phyloP scores from a whole-genome alignment of 1,140 invertebrate genomes.

The Sycophila sp. region DNA sequence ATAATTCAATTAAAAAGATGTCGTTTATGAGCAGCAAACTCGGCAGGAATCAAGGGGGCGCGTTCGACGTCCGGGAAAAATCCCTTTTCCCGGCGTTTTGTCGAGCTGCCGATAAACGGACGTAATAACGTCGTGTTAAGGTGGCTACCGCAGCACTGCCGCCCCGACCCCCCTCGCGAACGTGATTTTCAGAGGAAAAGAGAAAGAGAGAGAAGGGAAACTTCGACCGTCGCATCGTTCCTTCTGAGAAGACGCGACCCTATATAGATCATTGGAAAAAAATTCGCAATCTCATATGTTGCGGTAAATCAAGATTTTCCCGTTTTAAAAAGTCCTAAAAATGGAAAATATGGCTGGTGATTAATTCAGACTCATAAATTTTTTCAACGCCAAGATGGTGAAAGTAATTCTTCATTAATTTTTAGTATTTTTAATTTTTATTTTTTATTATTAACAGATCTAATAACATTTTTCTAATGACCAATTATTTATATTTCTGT shows the following conservation, averaged over 20 bases:
- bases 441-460: too few species aligned
- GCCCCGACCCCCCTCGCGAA: not conserved
- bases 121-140: slow-evolving; percentile 35
- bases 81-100: slow-evolving; percentile 22
- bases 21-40: slow-evolving; percentile 13
- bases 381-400: too few species aligned
- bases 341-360: not conserved
- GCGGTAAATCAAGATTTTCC: slow-evolving; percentile 14
- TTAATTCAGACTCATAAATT: not conserved
- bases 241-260: too few species aligned
- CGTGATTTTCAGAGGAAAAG: slow-evolving; percentile 27
- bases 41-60: slow-evolving; percentile 3
- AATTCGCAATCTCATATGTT: not conserved
- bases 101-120: slow-evolving; percentile 35
- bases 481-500: too few species aligned
- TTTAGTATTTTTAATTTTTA: too few species aligned
- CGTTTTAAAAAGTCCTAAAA: too few species aligned
- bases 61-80: slow-evolving; percentile 8
- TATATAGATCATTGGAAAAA: slow-evolving; percentile 16
- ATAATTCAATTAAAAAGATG: slow-evolving; percentile 28
- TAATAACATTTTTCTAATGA: too few species aligned
- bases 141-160: not conserved
- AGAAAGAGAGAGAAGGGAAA: not conserved
- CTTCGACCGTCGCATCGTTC: too few species aligned
- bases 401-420: too few species aligned